Conservation (phyloP, 2,888 invertebrate species). For the Calliscelio sp. region DNA sequence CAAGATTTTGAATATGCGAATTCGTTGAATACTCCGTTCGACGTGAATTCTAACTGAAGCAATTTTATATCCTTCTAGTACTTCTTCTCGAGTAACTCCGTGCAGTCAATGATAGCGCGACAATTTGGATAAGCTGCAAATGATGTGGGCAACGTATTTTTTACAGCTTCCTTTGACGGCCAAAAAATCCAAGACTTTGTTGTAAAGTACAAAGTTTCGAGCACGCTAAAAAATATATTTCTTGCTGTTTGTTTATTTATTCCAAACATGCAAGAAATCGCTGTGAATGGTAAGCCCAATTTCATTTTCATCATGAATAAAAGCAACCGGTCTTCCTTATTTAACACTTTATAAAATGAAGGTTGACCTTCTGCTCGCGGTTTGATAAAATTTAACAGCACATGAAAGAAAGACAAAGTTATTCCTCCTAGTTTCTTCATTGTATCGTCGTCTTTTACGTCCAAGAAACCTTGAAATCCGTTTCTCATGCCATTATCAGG, state of each 20-base stretch:
- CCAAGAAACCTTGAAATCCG: slow-evolving; percentile 60
- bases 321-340: slow-evolving; percentile 47
- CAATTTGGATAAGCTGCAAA: slow-evolving; percentile 52
- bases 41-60: too few species aligned
- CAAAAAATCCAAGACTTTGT: slow-evolving; percentile 63
- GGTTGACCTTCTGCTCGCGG: slow-evolving; percentile 49
- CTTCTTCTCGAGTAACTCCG: too few species aligned
- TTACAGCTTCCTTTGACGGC: too few species aligned
- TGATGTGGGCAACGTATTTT: too few species aligned
- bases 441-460: slow-evolving; percentile 40
- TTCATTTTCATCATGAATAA: slow-evolving; percentile 70
- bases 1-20: too few species aligned
- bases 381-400: slow-evolving; percentile 56
- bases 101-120: slow-evolving; percentile 68
- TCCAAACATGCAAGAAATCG: slow-evolving; percentile 60
- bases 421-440: slow-evolving; percentile 59
- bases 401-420: slow-evolving; percentile 37
- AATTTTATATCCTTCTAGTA: too few species aligned
- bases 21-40: too few species aligned
- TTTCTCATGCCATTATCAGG: slow-evolving; percentile 13
- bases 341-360: slow-evolving; percentile 44
- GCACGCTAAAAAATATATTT: slow-evolving; percentile 63
- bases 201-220: slow-evolving; percentile 51
- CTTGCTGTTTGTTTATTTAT: slow-evolving; percentile 29
- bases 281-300: slow-evolving; percentile 62